Base-by-base conservation (phyloP, 2,113 vertebrate genomes). In the Pterophyllum scalare region DNA sequence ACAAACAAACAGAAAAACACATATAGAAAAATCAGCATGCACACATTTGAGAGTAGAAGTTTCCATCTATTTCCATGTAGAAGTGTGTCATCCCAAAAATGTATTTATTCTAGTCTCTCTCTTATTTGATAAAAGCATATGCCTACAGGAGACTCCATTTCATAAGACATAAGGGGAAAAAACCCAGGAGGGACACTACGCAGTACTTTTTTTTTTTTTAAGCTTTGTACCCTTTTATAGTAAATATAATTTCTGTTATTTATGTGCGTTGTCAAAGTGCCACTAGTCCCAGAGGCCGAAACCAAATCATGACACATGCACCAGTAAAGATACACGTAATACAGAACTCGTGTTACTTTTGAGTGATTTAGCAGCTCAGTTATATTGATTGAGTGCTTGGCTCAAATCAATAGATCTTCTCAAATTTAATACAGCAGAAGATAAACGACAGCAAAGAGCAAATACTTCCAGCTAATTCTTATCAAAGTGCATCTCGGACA, bases 381-480 rank as follows among this genome's bases (percentile, higher is more conserved):
- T 85, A 82, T 85, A 93, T 93, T 88, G 91, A 94, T 90, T 84
- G 43, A 80, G 74, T 19, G 62, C 35, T 58, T 62, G 70, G 70
- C 75, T 90, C 65, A 74, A 86, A 90, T 91, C 90, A 88, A 93
- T 93, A 83, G 6, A 24, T 35, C 33, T 26, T 87, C 85, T 92
- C 86, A 80, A 87, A 88, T 93, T 81, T 78, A 61, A 80, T 28
- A 3, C 59, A 75, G 59, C n/a, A 80, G 84, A 92, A 7, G 77
- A 75, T 26, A 19, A 81, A 75, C 79, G 38, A 84, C 67, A 80
- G 57, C 11, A 22, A 52, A 5, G 77, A 33, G 46, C 20, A 59
- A 70, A 78, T 26, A n/a, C 31, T 64, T 67, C 5, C n/a, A 59
- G 61, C 26, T 12, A 10, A 78, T 60, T 82, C 24, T 81, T 24